Conservation (phyloP, 2,888 invertebrate species). For the Eupithecia insigniata region DNA sequence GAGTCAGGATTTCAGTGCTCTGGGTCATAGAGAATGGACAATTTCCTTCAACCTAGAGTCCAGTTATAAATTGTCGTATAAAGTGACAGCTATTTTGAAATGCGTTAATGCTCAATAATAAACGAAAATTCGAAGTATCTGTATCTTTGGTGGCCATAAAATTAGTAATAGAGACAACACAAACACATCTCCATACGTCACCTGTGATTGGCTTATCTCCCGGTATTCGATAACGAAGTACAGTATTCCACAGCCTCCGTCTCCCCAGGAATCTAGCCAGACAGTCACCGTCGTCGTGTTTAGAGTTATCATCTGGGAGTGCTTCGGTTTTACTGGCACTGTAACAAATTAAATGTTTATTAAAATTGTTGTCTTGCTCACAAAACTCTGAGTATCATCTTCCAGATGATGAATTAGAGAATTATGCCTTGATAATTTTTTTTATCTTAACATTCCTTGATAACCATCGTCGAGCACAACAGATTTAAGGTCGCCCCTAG, state of each 20-base stretch:
- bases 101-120: neutral
- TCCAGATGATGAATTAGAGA: neutral
- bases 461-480: too few species aligned
- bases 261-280: slow-evolving; percentile 94
- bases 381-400: neutral
- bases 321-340: slow-evolving; percentile 91
- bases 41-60: too few species aligned
- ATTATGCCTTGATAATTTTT: too few species aligned
- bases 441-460: too few species aligned
- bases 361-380: neutral
- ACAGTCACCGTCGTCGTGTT: slow-evolving; percentile 94
- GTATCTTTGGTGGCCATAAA: neutral
- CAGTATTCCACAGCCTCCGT: slow-evolving; percentile 94
- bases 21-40: too few species aligned
- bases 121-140: neutral
- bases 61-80: too few species aligned
- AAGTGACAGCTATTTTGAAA: neutral
- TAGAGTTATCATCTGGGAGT: slow-evolving; percentile 91
- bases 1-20: too few species aligned
- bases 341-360: slow-evolving; percentile 27
- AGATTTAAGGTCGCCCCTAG: too few species aligned
- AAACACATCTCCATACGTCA: slow-evolving; percentile 42
- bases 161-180: too few species aligned
- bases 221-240: slow-evolving; percentile 93
- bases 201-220: slow-evolving; percentile 85